Evolutionary conservation across 1,140 invertebrate genomes (phyloP).

Genomic region (Lepidurus arcticus): DNA sequence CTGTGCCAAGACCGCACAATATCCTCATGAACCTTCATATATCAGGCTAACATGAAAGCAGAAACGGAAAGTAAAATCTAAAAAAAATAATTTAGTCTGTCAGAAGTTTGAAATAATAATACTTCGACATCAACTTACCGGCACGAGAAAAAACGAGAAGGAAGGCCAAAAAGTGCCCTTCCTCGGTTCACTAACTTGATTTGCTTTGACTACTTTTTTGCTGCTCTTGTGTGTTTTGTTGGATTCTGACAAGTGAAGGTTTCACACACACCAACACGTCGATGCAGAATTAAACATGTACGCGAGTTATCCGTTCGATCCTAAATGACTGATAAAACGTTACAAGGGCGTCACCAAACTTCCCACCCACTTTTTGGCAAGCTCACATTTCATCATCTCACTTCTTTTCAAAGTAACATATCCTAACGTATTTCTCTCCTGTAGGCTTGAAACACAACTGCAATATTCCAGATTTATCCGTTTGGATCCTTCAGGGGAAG

Average conservation of each 20-base stretch:
- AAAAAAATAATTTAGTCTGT: neutral
- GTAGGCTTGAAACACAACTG: no score
- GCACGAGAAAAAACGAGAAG: neutral
- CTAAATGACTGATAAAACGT: slow-evolving; percentile 3
- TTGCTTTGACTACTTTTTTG: neutral
- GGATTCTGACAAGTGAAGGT: neutral
- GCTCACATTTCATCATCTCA: neutral
- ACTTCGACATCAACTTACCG: neutral
- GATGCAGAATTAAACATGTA: neutral
- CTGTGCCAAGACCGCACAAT: neutral
- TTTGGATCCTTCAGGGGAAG: neutral
- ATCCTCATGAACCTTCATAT: neutral
- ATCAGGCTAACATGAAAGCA: no score
- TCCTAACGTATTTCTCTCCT: no score
- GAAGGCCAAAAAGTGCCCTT: slow-evolving; percentile 4
- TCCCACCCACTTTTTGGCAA: neutral
- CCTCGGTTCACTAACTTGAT: neutral
- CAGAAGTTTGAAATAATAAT: neutral
- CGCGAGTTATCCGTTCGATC: neutral
- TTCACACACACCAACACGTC: neutral
- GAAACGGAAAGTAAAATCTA: neutral
- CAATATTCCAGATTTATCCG: neutral
- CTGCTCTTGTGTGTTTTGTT: neutral
- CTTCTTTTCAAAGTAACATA: no score
- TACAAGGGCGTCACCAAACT: neutral